A percentile compares a stretch with the other conserved stretches of the same genome.
Evolutionary conservation across 2,797 vertebrate species (phyloP).

Genomic region (Somateria mollissima): DNA sequence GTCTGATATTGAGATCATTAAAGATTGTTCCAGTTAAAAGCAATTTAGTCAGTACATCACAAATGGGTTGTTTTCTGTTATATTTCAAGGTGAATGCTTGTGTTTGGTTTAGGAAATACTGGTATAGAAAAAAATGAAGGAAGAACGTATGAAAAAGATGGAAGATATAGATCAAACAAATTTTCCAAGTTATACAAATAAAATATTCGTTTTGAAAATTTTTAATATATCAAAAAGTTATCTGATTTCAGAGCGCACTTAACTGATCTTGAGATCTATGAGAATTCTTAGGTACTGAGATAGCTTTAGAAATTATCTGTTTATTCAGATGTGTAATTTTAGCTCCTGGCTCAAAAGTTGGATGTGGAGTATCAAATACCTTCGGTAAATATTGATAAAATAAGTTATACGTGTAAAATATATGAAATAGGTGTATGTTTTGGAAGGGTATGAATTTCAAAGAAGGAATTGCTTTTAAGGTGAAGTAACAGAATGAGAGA

Average conservation of each 20-base stretch:
- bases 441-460: not conserved
- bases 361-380: not conserved
- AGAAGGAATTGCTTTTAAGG: not conserved
- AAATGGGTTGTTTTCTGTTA: not conserved
- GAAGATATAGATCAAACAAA: not conserved
- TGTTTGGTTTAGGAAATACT: not conserved
- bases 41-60: not conserved
- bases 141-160: not conserved
- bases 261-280: not conserved
- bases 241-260: not conserved
- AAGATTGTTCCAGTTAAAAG: not conserved
- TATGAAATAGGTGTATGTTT: not conserved
- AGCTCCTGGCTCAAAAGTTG: slow-evolving; percentile 2
- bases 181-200: not conserved
- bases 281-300: not conserved
- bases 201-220: not conserved
- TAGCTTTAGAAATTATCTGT: not conserved
- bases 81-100: not conserved
- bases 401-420: not conserved
- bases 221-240: not conserved
- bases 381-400: not conserved
- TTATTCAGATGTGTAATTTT: slow-evolving; percentile 5
- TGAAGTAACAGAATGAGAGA: not conserved
- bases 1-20: not conserved
- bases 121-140: not conserved